phyloP scores from a whole-genome alignment of 2,797 vertebrate genomes.

The Anguilla pacifica region DNA sequence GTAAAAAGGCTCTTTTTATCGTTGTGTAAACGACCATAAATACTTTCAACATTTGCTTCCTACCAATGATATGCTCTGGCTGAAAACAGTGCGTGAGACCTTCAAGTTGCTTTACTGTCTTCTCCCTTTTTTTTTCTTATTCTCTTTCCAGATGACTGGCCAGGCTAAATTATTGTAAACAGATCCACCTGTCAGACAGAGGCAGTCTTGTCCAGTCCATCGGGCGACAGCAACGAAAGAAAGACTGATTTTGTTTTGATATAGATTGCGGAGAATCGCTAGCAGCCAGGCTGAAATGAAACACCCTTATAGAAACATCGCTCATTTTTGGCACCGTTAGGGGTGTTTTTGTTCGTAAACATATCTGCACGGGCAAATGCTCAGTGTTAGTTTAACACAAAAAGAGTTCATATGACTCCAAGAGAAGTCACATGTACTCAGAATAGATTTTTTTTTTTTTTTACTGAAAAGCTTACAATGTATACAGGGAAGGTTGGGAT shows the following conservation, averaged over 20 bases:
- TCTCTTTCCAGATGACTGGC: slow-evolving; percentile 43
- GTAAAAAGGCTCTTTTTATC: slow-evolving; percentile 39
- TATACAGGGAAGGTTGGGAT: background rate
- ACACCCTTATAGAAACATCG: background rate
- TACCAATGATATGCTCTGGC: slow-evolving; percentile 37
- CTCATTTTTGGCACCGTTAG: background rate
- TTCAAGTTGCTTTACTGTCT: slow-evolving; percentile 53
- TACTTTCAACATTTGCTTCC: background rate
- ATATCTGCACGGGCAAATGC: no score
- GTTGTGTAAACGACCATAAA: slow-evolving; percentile 25
- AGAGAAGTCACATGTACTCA: no score
- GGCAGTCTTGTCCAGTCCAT: background rate
- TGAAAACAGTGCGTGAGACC: slow-evolving; percentile 40
- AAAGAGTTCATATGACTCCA: no score
- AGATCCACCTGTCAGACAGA: background rate
- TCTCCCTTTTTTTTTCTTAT: slow-evolving; percentile 11
- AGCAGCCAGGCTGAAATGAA: background rate
- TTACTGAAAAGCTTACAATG: background rate
- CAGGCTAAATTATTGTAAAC: background rate
- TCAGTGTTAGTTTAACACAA: no score
- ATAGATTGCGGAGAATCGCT: background rate
- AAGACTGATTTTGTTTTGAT: slow-evolving; percentile 3
- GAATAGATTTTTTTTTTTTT: no score
- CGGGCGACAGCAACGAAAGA: background rate
- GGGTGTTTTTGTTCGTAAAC: background rate